Conservation (phyloP, 2,113 vertebrate species). For the Daubentonia madagascariensis region DNA sequence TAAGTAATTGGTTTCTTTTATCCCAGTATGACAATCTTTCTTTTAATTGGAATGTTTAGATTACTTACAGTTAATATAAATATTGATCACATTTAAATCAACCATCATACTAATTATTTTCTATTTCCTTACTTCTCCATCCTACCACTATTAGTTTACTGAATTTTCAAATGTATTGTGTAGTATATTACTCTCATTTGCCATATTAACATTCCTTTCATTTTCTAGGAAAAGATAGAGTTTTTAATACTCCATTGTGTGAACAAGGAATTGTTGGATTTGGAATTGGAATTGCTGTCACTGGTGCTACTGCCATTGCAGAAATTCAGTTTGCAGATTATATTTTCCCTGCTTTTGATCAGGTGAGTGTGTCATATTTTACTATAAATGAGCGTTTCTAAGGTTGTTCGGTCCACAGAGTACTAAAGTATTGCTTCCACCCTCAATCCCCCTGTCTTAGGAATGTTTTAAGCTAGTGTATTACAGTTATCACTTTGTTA, state of each 20-base stretch:
- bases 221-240: conserved; percentile 93
- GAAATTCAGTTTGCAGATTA: conserved; percentile 99
- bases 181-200: background rate
- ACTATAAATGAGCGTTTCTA: background rate
- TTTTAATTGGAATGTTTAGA: background rate
- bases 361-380: conserved; percentile 84
- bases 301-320: conserved; percentile 96
- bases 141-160: background rate
- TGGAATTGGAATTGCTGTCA: conserved; percentile 93
- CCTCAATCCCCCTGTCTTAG: background rate
- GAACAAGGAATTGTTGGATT: conserved; percentile 99
- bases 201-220: background rate
- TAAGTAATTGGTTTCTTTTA: conserved; percentile 8
- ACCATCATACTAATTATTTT: background rate
- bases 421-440: background rate
- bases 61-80: background rate
- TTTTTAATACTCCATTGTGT: conserved; percentile 98
- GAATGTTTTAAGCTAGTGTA: background rate
- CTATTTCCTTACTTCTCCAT: background rate
- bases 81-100: background rate
- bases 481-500: background rate
- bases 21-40: background rate
- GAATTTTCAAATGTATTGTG: background rate
- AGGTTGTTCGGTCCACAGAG: too few relatives aligned
- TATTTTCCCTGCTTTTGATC: conserved; percentile 98